Base-by-base conservation (phyloP, 1,140 invertebrate genomes). In the Nasonia longicornis region DNA sequence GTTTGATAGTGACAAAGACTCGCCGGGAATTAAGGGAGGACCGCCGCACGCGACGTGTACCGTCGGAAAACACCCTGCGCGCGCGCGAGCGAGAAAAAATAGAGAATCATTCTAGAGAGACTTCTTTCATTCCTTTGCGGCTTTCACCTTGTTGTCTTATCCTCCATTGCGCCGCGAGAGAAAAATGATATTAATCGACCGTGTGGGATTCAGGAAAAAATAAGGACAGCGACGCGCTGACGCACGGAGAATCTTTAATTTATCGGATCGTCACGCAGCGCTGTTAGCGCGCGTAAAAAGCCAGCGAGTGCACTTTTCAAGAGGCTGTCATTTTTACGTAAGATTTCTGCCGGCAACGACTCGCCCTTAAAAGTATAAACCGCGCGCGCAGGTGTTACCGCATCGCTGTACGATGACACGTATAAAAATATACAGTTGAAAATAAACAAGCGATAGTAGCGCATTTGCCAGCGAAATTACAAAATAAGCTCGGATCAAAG, bases 1-100 rank as follows among this genome's bases (percentile, higher is more conserved):
- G 71, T 73, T 80, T 80, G 78, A 66, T 74, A 74, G 78, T 80
- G 78, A 80, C 78, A 80, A 80, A 80, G 78, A 73, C 71, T 80
- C 38, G 31, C 31, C 2, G 35, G 35, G 48, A 79, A 79, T 72
- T 79, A n/a, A 42, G 29, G 38, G 38, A 52, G 35, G 20, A 69
- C 35, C 72, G 26, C 22, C 22, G 31, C 31, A 1, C 31, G 31
- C 38, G 73, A 75, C 45, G 48, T 75, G 31, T 75, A 75, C 73
- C 73, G 73, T 63, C 29, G 48, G 48, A 22, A 75, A 38, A 75
- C 73, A 63, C 58, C 48, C 73, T 74, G 72, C 26, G 31, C 72
- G 8, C 22, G 35, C 35, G 35, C 26, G 26, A 35, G 38, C 16
- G 63, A 35, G 35, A 75, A 58, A 71, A 77, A 81, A 70, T 64